Evolutionary conservation across 2,888 invertebrate species (phyloP).

Genomic region (Apeira syringaria): DNA sequence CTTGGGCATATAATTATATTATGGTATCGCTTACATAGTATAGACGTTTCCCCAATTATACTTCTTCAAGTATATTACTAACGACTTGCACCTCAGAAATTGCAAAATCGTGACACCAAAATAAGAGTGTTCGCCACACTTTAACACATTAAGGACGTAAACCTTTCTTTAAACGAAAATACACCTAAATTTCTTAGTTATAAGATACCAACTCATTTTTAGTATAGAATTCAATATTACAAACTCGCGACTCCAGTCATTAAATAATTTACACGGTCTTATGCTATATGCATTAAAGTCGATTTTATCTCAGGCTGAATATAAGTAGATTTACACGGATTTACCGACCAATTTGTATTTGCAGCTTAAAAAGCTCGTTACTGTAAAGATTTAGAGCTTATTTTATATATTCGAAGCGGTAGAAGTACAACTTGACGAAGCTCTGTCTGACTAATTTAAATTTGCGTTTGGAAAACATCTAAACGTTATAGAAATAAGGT

Average conservation of each 20-base stretch:
- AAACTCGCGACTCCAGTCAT: not conserved
- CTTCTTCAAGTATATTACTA: constrained; percentile 26
- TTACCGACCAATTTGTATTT: not conserved
- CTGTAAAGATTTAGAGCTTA: not conserved
- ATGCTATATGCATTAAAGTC: constrained; percentile 12
- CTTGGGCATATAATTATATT: no score
- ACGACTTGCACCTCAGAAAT: constrained; percentile 45
- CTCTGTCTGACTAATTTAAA: not conserved
- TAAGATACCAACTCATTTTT: no score
- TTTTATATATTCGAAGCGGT: not conserved
- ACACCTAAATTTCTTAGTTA: no score
- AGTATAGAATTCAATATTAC: no score
- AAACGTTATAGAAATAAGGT: constrained; percentile 11
- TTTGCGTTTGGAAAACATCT: constrained; percentile 4
- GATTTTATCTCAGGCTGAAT: constrained; percentile 7
- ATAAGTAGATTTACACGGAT: not conserved
- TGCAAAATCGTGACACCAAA: constrained; percentile 50
- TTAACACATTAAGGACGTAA: constrained; percentile 29
- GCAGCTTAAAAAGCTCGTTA: not conserved
- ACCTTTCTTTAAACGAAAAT: constrained; percentile 6
- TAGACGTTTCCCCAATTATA: constrained; percentile 16
- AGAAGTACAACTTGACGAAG: not conserved
- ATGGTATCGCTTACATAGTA: not conserved
- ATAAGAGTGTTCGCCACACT: constrained; percentile 45
- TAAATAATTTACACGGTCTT: constrained; percentile 3